Percentiles rank a stretch among this genome's conserved stretches.
phyloP scores from a whole-genome alignment of 2,888 invertebrate genomes.

The Cryptocephalus moraei region DNA sequence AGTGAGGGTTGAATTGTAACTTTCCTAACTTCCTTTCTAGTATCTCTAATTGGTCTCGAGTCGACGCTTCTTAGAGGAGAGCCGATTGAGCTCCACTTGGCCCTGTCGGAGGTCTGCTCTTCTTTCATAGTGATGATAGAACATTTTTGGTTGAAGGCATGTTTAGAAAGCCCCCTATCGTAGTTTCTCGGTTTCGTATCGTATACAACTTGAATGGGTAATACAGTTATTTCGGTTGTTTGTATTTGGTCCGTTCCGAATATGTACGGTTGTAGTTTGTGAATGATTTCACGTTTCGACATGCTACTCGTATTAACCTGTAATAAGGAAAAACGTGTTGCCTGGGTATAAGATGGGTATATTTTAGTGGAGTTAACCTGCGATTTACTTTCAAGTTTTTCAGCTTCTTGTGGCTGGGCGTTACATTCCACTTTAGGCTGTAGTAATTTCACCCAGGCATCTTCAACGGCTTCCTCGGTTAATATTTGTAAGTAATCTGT shows the following conservation, averaged over 20 bases:
- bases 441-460: conserved; percentile 17
- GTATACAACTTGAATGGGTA: not conserved
- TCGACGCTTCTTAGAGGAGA: no score
- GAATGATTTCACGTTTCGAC: not conserved
- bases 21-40: no score
- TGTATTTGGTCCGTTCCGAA: not conserved
- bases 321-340: no score
- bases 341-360: no score
- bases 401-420: not conserved
- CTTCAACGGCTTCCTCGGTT: not conserved
- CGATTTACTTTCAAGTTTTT: not conserved
- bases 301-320: not conserved
- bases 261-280: not conserved
- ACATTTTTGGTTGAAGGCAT: conserved; percentile 3
- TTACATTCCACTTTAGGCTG: conserved; percentile 8
- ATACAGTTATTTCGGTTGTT: not conserved
- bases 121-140: not conserved
- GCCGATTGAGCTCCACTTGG: not conserved
- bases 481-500: not conserved
- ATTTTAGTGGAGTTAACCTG: not conserved
- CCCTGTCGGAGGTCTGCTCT: not conserved
- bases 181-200: not conserved
- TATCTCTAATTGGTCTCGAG: no score
- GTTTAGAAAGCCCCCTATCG: conserved; percentile 6
- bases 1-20: no score